These are phyloP conservation scores for Campoplex nolae DNA, from an alignment of 2,888 invertebrate species.

Conservation along the genomic window DNA sequence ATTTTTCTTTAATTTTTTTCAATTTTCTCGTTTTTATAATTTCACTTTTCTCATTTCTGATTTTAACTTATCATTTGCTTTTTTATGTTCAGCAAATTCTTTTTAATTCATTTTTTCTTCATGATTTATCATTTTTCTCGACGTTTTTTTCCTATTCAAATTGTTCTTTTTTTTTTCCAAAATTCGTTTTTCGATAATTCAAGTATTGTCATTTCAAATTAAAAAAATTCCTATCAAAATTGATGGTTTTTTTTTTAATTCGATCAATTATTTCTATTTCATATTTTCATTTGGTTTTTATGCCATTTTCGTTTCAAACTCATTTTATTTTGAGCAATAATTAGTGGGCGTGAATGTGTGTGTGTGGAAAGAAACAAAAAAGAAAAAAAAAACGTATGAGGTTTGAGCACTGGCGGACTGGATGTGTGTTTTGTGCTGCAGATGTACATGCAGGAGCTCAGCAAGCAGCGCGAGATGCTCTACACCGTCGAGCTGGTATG, in stretches of 20 bases:
- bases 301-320: background rate
- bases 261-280: background rate
- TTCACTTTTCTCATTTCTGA: background rate
- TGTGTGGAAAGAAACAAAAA: constrained; percentile 1
- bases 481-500: constrained; percentile 94
- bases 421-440: constrained; percentile 86
- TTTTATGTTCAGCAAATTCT: no score
- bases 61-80: no score
- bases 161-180: background rate
- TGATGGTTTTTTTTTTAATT: no score
- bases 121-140: no score
- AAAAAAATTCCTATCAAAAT: no score
- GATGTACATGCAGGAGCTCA: constrained; percentile 96
- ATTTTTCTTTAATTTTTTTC: no score
- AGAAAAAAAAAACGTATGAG: constrained; percentile 73
- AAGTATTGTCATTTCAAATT: no score
- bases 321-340: background rate
- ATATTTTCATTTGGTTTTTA: background rate
- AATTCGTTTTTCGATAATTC: background rate
- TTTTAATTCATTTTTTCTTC: background rate
- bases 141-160: background rate
- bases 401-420: constrained; percentile 84
- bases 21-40: background rate
- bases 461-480: constrained; percentile 93
- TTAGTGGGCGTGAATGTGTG: constrained; percentile 18